These are phyloP conservation scores for Camponotus pennsylvanicus DNA, from an alignment of 1,140 invertebrate genomes.

Conservation along the genomic window DNA sequence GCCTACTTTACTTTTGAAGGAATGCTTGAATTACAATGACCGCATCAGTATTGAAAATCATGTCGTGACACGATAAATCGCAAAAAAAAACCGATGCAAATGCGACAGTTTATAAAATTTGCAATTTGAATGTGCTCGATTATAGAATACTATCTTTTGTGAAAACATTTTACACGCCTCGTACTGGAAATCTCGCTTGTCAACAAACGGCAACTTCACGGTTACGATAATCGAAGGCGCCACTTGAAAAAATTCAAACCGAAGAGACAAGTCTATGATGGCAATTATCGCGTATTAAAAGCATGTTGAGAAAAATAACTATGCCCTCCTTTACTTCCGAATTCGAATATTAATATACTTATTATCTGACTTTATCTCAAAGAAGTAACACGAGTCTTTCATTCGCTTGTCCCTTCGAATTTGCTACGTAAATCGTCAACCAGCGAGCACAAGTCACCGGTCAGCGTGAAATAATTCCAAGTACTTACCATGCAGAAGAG, in stretches of 20 bases:
- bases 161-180: neutral
- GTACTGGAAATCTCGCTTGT: slow-evolving; percentile 5
- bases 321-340: neutral
- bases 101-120: neutral
- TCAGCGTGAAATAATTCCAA: neutral
- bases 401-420: neutral
- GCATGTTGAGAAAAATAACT: neutral
- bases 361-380: neutral
- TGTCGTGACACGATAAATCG: neutral
- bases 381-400: neutral
- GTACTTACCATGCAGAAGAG: slow-evolving; percentile 80
- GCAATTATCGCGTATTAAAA: neutral
- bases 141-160: neutral
- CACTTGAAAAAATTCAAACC: slow-evolving; percentile 7
- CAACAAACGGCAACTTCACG: neutral
- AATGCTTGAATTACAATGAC: slow-evolving; percentile 1
- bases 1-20: neutral
- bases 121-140: slow-evolving; percentile 2
- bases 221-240: slow-evolving; percentile 10
- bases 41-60: slow-evolving; percentile 1
- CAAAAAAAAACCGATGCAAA: neutral
- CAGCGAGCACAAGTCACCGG: neutral
- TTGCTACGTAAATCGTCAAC: neutral
- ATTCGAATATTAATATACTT: neutral
- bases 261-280: neutral